Conservation (phyloP, 2,113 vertebrate genomes). For the Paradoxurus hermaphroditus region DNA sequence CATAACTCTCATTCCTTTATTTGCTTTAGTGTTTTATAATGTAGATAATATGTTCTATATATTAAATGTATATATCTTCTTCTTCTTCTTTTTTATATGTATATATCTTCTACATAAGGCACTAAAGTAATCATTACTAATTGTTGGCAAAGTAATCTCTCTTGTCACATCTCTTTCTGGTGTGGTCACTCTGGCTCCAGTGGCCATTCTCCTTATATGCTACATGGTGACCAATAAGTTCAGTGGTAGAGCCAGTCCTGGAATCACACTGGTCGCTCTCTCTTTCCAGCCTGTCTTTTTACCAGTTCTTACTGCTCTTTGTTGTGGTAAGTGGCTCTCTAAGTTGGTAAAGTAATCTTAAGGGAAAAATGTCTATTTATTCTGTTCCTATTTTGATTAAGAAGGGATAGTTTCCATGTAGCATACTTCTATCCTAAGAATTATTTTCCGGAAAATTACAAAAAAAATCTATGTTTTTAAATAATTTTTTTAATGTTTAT, state of each 20-base stretch:
- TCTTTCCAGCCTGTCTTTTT: not conserved
- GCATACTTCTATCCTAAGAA: not conserved
- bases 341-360: not conserved
- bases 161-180: not conserved
- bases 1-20: not conserved
- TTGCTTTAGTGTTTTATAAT: not conserved
- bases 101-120: not conserved
- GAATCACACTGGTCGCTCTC: not conserved
- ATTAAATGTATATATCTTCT: not conserved
- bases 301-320: not conserved
- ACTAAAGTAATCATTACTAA: not conserved
- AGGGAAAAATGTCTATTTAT: not conserved
- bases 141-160: not conserved
- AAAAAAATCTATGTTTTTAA: not conserved
- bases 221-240: not conserved
- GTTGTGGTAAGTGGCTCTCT: not conserved
- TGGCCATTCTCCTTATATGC: not conserved
- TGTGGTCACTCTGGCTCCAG: not conserved
- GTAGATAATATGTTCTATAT: not conserved
- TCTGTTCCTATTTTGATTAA: not conserved
- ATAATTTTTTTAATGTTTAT: too few relatives aligned
- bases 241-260: not conserved
- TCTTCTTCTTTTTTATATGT: not conserved
- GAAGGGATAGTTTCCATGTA: not conserved
- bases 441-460: not conserved